Conservation (phyloP, 2,797 vertebrate genomes). For the Microctenopoma lineatum region DNA sequence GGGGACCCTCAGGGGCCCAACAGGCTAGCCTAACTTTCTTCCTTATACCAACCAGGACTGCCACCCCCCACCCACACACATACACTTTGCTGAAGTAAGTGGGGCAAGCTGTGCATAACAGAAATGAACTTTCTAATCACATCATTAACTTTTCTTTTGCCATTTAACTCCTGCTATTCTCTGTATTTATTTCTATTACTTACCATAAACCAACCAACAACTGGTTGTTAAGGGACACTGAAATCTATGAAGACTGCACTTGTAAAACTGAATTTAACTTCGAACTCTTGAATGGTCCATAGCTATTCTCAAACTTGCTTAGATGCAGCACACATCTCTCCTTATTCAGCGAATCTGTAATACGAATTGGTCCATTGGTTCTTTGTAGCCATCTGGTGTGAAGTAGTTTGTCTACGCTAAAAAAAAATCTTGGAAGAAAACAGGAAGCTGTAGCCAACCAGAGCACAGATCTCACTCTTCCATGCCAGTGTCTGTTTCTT, state of each 20-base stretch:
- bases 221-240: not conserved
- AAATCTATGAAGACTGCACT: not conserved
- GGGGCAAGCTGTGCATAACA: conserved; percentile 37
- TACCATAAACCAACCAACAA: not conserved
- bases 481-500: conserved; percentile 54
- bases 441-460: conserved; percentile 50
- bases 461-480: conserved; percentile 57
- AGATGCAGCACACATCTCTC: conserved; percentile 26
- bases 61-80: not conserved
- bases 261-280: conserved; percentile 10
- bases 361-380: conserved; percentile 58
- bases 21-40: conserved; percentile 66
- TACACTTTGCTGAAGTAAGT: conserved; percentile 20
- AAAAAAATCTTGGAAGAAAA: conserved; percentile 53
- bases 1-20: conserved; percentile 72
- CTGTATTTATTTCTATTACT: not conserved
- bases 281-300: conserved; percentile 15
- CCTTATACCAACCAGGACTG: conserved; percentile 37
- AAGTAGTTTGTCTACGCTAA: conserved; percentile 30
- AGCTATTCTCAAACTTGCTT: conserved; percentile 21
- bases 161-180: not conserved
- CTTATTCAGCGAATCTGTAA: conserved; percentile 56
- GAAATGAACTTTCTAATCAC: conserved; percentile 48
- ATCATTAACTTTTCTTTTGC: conserved; percentile 14
- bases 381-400: conserved; percentile 64